Evolutionary conservation across 2,888 invertebrate genomes (phyloP).

Genomic region (Cantharis lateralis): DNA sequence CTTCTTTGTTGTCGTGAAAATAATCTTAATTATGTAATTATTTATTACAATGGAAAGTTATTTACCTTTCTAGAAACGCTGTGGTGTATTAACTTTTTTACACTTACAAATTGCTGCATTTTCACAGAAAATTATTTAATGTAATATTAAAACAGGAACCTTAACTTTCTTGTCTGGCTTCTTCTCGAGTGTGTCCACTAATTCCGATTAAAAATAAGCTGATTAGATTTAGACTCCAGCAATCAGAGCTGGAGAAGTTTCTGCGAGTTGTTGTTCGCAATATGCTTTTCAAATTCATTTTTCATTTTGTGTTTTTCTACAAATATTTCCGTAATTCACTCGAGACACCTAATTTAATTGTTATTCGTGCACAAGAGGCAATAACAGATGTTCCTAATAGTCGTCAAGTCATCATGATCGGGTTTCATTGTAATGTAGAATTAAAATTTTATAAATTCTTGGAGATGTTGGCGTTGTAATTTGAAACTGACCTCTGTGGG

Average conservation of each 20-base stretch:
- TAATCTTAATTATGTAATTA: constrained; percentile 25
- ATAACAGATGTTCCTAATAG: constrained; percentile 21
- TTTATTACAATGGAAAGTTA: constrained; percentile 22
- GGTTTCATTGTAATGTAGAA: constrained; percentile 18
- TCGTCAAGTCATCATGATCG: constrained; percentile 22
- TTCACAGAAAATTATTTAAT: constrained; percentile 17
- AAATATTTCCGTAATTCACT: neutral
- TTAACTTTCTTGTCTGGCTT: neutral
- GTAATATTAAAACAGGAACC: constrained; percentile 10
- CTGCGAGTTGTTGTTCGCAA: too few species aligned
- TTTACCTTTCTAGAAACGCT: constrained; percentile 16
- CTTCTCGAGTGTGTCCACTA: neutral
- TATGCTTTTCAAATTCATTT: too few species aligned
- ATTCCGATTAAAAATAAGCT: neutral
- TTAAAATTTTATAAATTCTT: constrained; percentile 33
- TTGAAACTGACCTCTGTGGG: constrained; percentile 45
- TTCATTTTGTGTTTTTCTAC: too few species aligned
- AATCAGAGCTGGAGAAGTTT: constrained; percentile 5
- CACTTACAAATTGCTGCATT: constrained; percentile 16
- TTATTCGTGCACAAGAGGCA: neutral
- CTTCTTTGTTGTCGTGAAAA: constrained; percentile 17
- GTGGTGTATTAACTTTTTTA: constrained; percentile 15
- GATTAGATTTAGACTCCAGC: neutral
- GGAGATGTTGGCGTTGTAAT: constrained; percentile 31
- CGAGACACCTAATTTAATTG: neutral